Conservation (phyloP, 1,140 invertebrate species). For the Bursaphelenchus mucronatus region DNA sequence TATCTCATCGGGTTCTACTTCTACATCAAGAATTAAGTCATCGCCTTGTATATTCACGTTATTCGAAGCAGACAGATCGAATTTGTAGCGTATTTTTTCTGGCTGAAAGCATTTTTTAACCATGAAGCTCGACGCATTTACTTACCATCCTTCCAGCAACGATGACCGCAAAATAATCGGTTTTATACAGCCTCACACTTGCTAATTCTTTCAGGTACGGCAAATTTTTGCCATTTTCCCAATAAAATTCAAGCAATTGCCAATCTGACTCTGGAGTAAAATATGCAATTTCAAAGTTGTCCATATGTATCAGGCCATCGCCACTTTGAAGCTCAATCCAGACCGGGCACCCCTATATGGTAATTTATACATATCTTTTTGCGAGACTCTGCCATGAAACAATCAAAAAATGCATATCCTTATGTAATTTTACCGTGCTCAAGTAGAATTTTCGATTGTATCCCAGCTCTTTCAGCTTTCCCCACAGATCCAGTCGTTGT, state of each 20-base stretch:
- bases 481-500: slow-evolving; percentile 38
- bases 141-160: slow-evolving; percentile 36
- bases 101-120: slow-evolving; percentile 28
- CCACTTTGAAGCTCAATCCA: slow-evolving; percentile 34
- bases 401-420: no score
- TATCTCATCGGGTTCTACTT: slow-evolving; percentile 30
- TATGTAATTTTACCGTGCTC: slow-evolving; percentile 29
- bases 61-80: slow-evolving; percentile 36
- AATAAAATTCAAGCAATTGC: slow-evolving; percentile 39
- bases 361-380: not conserved
- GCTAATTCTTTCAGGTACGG: slow-evolving; percentile 42
- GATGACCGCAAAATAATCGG: slow-evolving; percentile 41
- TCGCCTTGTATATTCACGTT: slow-evolving; percentile 47
- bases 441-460: slow-evolving; percentile 44
- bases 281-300: slow-evolving; percentile 28
- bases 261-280: slow-evolving; percentile 25
- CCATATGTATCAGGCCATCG: slow-evolving; percentile 32
- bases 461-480: slow-evolving; percentile 33
- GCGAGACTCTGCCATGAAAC: no score
- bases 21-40: slow-evolving; percentile 34
- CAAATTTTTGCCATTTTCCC: slow-evolving; percentile 32
- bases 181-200: slow-evolving; percentile 38
- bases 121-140: not conserved
- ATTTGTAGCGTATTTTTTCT: slow-evolving; percentile 37
- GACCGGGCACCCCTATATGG: slow-evolving; percentile 35